Percentiles rank a stretch among this genome's conserved stretches.
phyloP scores from a whole-genome alignment of 53 echinoderm and acorn worm species.

The Stichopus horrens region DNA sequence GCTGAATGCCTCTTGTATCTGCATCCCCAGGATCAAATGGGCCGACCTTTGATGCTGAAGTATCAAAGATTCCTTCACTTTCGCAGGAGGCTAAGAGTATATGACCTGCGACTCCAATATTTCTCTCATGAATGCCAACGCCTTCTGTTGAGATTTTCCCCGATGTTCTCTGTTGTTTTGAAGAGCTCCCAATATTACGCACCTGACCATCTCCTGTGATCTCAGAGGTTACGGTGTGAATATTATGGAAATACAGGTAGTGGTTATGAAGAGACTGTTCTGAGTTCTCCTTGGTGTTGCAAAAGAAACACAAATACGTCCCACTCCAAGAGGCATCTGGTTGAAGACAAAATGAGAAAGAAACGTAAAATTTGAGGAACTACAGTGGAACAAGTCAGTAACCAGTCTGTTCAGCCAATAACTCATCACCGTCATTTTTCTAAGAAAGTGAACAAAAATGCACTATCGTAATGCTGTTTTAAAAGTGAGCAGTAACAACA shows the following conservation, averaged over 20 bases:
- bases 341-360: background rate
- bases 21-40: background rate
- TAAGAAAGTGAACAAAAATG: no score
- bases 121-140: background rate
- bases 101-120: background rate
- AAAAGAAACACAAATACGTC: background rate
- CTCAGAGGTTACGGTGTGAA: background rate
- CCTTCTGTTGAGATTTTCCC: background rate
- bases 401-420: no score
- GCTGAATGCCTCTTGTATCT: background rate
- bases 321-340: background rate
- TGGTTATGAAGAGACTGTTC: background rate
- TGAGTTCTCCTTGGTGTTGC: background rate
- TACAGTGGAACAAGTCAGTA: no score
- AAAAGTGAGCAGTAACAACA: no score
- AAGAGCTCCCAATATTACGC: background rate
- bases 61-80: background rate
- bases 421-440: no score
- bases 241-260: constrained; percentile 1
- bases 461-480: no score
- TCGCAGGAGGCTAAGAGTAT: background rate
- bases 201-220: background rate
- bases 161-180: background rate
- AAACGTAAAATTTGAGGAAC: background rate
- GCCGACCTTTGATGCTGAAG: background rate